Evolutionary conservation across 2,113 vertebrate genomes (phyloP), one percentile per base, ranked within the genome.

Genomic region (Tragelaphus strepsiceros): DNA sequence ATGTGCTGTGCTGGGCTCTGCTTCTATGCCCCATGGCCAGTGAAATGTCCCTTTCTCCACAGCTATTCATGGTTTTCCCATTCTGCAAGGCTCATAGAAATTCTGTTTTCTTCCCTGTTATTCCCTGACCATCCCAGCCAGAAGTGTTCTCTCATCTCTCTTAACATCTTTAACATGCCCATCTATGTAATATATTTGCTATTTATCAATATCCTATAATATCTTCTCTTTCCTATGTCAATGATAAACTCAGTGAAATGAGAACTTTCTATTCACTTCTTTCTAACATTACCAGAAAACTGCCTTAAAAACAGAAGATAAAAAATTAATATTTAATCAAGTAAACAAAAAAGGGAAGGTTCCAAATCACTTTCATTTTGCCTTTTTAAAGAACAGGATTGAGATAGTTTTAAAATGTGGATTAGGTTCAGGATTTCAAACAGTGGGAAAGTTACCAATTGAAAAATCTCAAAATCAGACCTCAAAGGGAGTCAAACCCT

Each of bases 401-500:
- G n/a, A 51, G 83, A 74, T 53, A 54, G 32, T 90, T 93, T 91
- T 35, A 84, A 86, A 93, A 94, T 21, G 59, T 77, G 39, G 81
- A 97, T 71, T 90, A 89, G 39, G 30, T 88, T 93, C 81, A 92
- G 87, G 71, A 94, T 96, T 97, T 98, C 90, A 96, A 95, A 97
- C 85, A 88, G 77, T 64, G 64, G n/a, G 46, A 84, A 95, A 49
- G 35, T 61, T 92, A 94, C 58, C 92, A 97, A 77, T 32, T 90
- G 92, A 90, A 94, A 97, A 97, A 96, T 94, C 78, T 96, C 83
- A 94, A 97, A 96, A 92, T 95, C 74, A 95, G 90, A 94, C 88
- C 84, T 96, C 84, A 96, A 92, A 97, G 86, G 88, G 84, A 97
- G 56, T 82, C 62, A 96, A 90, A 88, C 43, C 54, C 92, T 97